Evolutionary conservation across 2,113 vertebrate species (phyloP).

Genomic region (Cyprinodon variegatus): DNA sequence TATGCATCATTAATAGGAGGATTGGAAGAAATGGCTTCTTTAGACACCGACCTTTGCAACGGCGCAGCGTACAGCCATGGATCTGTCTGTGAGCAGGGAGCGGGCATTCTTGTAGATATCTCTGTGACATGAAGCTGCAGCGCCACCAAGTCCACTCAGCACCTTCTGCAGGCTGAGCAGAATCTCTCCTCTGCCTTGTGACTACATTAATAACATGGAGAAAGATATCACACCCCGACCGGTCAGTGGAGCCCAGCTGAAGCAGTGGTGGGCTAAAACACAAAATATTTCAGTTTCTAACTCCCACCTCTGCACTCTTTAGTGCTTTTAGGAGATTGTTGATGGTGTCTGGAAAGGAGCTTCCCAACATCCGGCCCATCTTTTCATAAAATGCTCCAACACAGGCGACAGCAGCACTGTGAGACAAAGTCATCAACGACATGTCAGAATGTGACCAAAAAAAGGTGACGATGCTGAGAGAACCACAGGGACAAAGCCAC

Average conservation of each 20-base stretch:
- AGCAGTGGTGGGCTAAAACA: background rate
- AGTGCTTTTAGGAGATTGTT: slow-evolving; percentile 96
- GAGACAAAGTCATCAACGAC: slow-evolving; percentile 21
- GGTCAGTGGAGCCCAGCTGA: background rate
- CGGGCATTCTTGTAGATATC: slow-evolving; percentile 98
- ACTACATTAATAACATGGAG: slow-evolving; percentile 74
- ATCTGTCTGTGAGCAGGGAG: slow-evolving; percentile 92
- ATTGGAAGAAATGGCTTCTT: background rate
- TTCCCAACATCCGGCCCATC: slow-evolving; percentile 98
- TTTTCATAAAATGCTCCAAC: slow-evolving; percentile 98
- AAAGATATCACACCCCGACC: background rate
- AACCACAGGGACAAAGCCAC: no score
- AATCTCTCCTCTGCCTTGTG: slow-evolving; percentile 96
- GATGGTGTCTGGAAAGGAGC: slow-evolving; percentile 97
- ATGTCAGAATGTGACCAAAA: background rate
- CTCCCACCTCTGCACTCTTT: slow-evolving; percentile 93
- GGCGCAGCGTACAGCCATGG: slow-evolving; percentile 96
- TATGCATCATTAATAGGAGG: background rate
- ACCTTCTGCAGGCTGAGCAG: slow-evolving; percentile 97
- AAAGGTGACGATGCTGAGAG: no score
- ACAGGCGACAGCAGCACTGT: slow-evolving; percentile 94
- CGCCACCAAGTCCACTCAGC: slow-evolving; percentile 90
- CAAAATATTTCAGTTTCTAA: background rate
- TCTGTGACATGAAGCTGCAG: slow-evolving; percentile 96
- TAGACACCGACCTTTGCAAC: slow-evolving; percentile 85